A percentile compares a stretch with the other conserved stretches of the same genome.
phyloP scores from a whole-genome alignment of 2,888 invertebrate species.

The Microplitis deprimator region DNA sequence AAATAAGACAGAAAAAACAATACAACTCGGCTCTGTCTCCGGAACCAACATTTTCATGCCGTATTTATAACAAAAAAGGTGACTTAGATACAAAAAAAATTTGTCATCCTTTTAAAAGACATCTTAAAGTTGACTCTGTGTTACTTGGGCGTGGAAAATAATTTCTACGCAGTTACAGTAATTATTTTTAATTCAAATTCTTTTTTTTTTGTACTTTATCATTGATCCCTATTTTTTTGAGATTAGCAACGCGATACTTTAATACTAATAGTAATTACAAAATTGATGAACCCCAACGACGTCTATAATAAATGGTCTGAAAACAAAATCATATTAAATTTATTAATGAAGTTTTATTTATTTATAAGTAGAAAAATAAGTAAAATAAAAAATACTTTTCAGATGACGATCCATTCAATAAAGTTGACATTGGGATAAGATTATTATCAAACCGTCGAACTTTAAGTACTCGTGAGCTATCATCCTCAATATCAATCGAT shows the following conservation, averaged over 20 bases:
- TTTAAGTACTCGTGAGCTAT: slow-evolving; percentile 71
- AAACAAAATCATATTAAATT: slow-evolving; percentile 34
- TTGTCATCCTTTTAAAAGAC: no score
- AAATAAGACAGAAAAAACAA: no score
- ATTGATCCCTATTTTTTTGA: no score
- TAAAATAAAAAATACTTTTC: slow-evolving; percentile 57
- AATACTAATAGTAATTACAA: slow-evolving; percentile 42
- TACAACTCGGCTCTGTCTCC: no score
- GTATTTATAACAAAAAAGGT: no score
- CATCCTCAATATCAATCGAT: slow-evolving; percentile 58
- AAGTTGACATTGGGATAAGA: slow-evolving; percentile 70
- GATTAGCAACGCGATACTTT: not conserved
- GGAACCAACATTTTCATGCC: no score
- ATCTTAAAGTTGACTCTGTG: no score
- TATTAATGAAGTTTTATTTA: not conserved
- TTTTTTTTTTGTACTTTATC: no score
- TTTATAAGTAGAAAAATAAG: not conserved
- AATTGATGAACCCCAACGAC: slow-evolving; percentile 71
- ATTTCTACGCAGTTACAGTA: no score
- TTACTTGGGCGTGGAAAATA: no score
- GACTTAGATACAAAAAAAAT: no score
- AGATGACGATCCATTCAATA: slow-evolving; percentile 65
- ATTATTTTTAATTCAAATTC: no score
- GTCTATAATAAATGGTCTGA: slow-evolving; percentile 71
- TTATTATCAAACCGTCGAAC: slow-evolving; percentile 69